Evolutionary conservation across 2,113 vertebrate species (phyloP).

Genomic region (Campylomormyrus tamandua): DNA sequence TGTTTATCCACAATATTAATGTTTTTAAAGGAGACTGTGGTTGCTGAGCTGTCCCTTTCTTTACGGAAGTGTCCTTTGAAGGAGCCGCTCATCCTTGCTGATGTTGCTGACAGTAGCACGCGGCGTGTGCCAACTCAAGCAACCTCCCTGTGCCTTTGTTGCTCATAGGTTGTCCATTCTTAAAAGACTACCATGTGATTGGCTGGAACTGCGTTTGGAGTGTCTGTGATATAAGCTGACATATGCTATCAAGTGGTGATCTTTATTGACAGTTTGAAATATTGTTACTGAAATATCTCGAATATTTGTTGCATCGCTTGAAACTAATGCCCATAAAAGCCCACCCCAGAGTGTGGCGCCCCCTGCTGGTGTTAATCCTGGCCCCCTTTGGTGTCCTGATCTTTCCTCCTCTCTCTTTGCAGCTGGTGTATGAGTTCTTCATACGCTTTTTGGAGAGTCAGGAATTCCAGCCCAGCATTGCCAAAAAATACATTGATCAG

Average conservation of each 20-base stretch:
- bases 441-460: conserved; percentile 99
- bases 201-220: neutral
- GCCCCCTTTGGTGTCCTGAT: neutral
- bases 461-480: conserved; percentile 99
- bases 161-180: neutral
- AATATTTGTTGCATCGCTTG: neutral
- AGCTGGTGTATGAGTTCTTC: conserved; percentile 99
- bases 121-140: neutral
- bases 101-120: neutral
- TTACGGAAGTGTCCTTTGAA: neutral
- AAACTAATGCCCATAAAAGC: neutral
- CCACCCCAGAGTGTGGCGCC: neutral
- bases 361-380: neutral
- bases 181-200: neutral
- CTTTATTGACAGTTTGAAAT: neutral
- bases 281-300: neutral
- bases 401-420: conserved; percentile 35
- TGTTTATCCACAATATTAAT: neutral
- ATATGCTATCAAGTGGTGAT: neutral
- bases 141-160: neutral
- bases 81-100: neutral
- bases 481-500: conserved; percentile 99
- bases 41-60: neutral
- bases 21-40: neutral
- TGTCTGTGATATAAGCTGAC: neutral